Evolutionary conservation across 2,888 invertebrate genomes (phyloP).

Genomic region (Labia minor): DNA sequence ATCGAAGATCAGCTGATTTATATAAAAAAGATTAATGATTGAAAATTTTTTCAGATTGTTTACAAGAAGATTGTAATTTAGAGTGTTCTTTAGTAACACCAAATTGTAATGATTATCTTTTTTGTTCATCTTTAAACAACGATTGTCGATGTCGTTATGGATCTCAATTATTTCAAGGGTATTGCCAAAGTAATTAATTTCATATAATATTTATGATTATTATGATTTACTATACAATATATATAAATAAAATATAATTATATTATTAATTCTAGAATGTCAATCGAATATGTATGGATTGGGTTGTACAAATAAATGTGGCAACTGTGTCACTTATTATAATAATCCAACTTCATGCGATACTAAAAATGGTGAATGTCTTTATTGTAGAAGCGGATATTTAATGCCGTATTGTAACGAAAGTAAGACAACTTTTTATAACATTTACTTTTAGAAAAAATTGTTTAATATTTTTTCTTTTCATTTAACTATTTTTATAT

Average conservation of each 20-base stretch:
- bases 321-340: not conserved
- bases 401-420: not conserved
- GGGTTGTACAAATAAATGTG: not conserved
- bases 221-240: too few relatives aligned
- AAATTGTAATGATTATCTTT: not conserved
- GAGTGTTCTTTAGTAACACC: not conserved
- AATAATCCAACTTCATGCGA: not conserved
- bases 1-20: too few relatives aligned
- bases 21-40: too few relatives aligned
- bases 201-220: not conserved
- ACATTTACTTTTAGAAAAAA: not conserved
- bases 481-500: too few relatives aligned
- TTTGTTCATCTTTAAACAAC: not conserved
- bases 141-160: not conserved
- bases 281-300: not conserved
- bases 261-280: not conserved
- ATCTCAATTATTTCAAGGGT: not conserved
- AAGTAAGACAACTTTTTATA: not conserved
- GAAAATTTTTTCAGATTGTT: not conserved
- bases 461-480: too few relatives aligned
- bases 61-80: not conserved
- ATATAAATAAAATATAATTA: too few relatives aligned
- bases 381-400: not conserved
- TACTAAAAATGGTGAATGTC: not conserved
- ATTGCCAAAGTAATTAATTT: too few relatives aligned